Conservation (phyloP, 1,140 invertebrate genomes). For the Musca vetustissima region DNA sequence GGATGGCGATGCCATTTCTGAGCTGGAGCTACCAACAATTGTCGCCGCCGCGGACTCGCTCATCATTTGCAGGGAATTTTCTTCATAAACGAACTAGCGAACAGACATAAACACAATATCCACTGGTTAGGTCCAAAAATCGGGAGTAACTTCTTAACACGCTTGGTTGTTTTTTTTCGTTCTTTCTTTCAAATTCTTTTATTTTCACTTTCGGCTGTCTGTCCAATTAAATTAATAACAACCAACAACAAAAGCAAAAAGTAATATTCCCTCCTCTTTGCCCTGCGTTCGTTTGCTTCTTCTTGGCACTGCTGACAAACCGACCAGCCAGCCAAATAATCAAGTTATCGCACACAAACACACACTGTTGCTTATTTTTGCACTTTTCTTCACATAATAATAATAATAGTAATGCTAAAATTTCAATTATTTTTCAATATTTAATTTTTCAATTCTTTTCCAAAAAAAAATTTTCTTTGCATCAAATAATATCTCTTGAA, state of each 20-base stretch:
- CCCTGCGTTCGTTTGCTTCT: background rate
- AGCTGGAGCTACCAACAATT: no score
- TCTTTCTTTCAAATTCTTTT: no score
- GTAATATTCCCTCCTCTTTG: background rate
- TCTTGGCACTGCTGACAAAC: constrained; percentile 4
- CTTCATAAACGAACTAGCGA: no score
- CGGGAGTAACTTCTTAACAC: no score
- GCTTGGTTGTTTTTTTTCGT: no score
- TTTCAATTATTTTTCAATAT: background rate
- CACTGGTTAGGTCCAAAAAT: no score
- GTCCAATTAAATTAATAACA: no score
- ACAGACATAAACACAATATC: no score
- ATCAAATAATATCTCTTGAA: no score
- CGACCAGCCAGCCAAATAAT: constrained; percentile 5
- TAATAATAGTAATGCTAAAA: background rate
- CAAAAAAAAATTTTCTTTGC: background rate
- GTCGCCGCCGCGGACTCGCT: background rate
- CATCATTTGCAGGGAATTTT: no score
- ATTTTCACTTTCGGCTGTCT: no score
- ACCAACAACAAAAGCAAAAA: background rate
- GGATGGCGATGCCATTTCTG: constrained; percentile 1
- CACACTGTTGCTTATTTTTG: constrained; percentile 15
- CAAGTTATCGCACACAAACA: background rate
- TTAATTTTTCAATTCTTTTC: background rate
- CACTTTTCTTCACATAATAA: constrained; percentile 2